Percentiles rank a stretch among this genome's conserved stretches.
phyloP scores from a whole-genome alignment of 2,113 vertebrate species.

The Marmota monax region DNA sequence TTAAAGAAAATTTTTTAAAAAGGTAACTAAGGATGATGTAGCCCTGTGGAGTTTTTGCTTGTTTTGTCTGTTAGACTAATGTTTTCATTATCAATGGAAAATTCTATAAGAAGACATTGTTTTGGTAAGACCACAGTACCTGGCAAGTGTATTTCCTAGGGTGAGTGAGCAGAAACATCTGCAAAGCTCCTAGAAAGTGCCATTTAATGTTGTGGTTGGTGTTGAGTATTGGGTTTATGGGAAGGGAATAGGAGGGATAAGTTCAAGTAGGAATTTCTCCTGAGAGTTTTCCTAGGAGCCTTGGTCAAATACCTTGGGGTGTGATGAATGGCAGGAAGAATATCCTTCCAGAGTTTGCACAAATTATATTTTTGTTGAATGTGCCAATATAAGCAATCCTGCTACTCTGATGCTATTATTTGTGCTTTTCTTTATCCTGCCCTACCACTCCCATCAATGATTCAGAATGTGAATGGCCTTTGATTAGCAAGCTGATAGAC shows the following conservation, averaged over 20 bases:
- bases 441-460: background rate
- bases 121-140: constrained; percentile 6
- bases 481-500: background rate
- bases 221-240: background rate
- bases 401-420: background rate
- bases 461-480: background rate
- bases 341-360: background rate
- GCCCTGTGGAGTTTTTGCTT: background rate
- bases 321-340: background rate
- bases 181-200: background rate
- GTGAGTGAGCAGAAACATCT: constrained; percentile 26
- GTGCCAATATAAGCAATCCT: background rate
- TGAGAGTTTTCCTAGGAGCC: background rate
- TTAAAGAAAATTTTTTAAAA: too few species aligned
- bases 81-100: background rate
- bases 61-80: background rate
- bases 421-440: background rate
- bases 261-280: background rate
- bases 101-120: background rate
- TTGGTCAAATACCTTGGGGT: background rate
- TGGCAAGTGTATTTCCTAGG: constrained; percentile 40
- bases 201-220: background rate
- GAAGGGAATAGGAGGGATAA: background rate
- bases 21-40: background rate
- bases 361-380: background rate